Base-by-base conservation (phyloP, 2,113 vertebrate genomes). In the Takifugu bimaculatus region DNA sequence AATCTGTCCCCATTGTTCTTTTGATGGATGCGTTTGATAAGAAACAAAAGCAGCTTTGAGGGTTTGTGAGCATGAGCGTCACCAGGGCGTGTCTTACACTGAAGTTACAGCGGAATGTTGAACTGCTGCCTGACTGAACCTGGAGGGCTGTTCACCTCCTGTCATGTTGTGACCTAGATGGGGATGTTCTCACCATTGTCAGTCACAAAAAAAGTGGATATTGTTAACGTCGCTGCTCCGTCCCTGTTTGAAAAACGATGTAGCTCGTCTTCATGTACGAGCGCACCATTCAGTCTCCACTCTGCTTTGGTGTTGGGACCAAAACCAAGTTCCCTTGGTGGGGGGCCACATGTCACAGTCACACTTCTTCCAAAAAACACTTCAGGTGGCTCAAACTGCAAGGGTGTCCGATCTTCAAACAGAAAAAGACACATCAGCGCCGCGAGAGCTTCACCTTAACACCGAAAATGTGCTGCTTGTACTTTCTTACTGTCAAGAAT, bases 111-210 rank as follows among this genome's bases (percentile, higher is more conserved):
- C 14, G 14, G 44, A 45, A 45, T 14, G 44, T 45, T 45, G 44
- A 45, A 45, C 12, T 15, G 44, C 44, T 45, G 35, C 35, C 13
- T 13, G 4, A 43, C 35, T 25, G 10, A 14, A 29, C 26, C 14
- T 25, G 26, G 4, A 12, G 13, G 0, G 57, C 47, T 15, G 11
- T 20, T 50, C 48, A 20, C n/a, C 20, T 25, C 3, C n/a, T 50
- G 3, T 5, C 29, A n/a, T 5, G 6, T 15, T n/a, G 20, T 20
- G 20, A 20, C 20, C 20, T 20, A 27, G 0, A 13, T 4, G 9
- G 28, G 54, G 12, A n/a, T 35, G 26, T 44, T 44, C 77, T 71
- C 73, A 84, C 82, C 76, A 4, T 5, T 39, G 45, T 81, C 60
- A 11, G 60, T 65, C 1, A 0, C 1, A 9, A 49, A 60, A 50